Conservation (phyloP, 2,113 vertebrate species). For the Rhynchomys soricoides region DNA sequence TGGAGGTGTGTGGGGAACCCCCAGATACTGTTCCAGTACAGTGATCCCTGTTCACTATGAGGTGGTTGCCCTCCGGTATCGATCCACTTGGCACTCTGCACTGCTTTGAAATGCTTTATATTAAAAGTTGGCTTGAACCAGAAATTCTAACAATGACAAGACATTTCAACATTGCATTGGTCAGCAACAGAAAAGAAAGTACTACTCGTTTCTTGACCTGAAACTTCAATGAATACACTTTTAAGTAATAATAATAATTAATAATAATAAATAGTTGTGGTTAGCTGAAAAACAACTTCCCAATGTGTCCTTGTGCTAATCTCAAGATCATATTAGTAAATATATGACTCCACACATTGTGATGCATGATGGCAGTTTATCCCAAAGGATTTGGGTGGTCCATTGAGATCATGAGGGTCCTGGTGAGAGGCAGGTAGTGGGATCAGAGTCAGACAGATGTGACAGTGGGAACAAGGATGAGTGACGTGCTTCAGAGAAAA, state of each 20-base stretch:
- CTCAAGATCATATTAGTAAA: background rate
- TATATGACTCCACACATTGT: background rate
- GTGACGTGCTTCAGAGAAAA: background rate
- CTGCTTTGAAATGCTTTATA: background rate
- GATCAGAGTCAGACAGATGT: background rate
- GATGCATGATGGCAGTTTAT: background rate
- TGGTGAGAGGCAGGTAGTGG: background rate
- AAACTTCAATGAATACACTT: background rate
- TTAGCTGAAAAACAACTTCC: background rate
- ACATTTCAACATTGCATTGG: background rate
- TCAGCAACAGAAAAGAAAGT: background rate
- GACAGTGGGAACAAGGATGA: background rate
- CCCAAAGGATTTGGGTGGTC: background rate
- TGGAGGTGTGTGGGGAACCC: accelerated
- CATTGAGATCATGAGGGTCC: background rate
- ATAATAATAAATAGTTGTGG: no score
- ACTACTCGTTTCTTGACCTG: background rate
- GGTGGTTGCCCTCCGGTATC: accelerated
- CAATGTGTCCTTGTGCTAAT: background rate
- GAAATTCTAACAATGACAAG: background rate
- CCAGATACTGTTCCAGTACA: background rate
- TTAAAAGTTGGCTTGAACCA: background rate
- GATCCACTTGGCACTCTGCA: background rate
- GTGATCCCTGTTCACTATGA: background rate
- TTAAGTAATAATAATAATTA: no score